phyloP scores from a whole-genome alignment of 2,113 vertebrate species.

The Heteronetta atricapilla region DNA sequence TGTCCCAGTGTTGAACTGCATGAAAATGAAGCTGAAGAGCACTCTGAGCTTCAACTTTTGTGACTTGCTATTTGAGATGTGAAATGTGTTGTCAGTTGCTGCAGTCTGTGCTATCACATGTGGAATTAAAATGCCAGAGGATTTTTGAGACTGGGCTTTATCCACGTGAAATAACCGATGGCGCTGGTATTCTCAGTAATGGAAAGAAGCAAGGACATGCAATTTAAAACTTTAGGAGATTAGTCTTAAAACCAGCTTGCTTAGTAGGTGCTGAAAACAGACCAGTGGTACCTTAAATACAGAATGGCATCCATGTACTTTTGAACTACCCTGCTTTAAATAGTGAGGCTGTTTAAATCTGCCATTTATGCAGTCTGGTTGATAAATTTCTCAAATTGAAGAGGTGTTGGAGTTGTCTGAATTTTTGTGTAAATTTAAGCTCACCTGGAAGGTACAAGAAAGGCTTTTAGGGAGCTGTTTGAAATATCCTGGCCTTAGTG shows the following conservation, averaged over 20 bases:
- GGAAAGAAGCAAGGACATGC: background rate
- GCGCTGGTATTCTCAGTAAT: background rate
- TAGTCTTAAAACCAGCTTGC: background rate
- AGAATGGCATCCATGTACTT: accelerated
- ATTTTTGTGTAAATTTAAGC: background rate
- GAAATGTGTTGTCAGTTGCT: background rate
- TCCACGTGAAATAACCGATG: background rate
- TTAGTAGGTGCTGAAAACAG: background rate
- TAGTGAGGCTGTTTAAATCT: background rate
- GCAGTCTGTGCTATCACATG: background rate
- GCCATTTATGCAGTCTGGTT: background rate
- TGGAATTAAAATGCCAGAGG: background rate
- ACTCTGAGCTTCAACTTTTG: background rate
- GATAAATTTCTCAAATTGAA: background rate
- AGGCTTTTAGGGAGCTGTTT: background rate
- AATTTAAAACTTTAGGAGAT: background rate
- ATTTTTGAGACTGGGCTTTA: background rate
- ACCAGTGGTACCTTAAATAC: background rate
- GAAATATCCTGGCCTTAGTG: background rate
- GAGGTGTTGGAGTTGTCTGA: background rate
- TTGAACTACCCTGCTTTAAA: background rate
- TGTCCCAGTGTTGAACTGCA: background rate
- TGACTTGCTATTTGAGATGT: background rate
- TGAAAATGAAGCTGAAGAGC: background rate
- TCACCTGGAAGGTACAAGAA: background rate